These are phyloP conservation scores for Hypomesus transpacificus DNA, from an alignment of 2,113 vertebrate genomes.

Conservation along the genomic window DNA sequence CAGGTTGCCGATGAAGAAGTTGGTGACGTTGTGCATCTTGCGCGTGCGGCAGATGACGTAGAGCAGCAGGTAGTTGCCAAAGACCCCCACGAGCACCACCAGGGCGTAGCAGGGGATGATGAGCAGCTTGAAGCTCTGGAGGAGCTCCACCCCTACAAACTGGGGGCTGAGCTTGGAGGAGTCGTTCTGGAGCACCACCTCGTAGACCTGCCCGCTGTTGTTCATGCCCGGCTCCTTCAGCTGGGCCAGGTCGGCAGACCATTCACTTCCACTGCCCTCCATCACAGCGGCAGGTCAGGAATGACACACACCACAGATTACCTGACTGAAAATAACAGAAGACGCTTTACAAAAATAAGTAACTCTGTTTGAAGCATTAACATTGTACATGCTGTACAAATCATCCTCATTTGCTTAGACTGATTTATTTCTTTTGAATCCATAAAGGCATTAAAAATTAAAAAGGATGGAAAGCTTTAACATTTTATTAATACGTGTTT, in stretches of 20 bases:
- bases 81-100: conserved; percentile 77
- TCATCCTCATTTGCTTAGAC: too few relatives aligned
- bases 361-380: too few relatives aligned
- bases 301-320: neutral
- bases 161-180: conserved; percentile 71
- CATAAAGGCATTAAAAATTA: too few relatives aligned
- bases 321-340: neutral
- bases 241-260: conserved; percentile 43
- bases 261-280: conserved; percentile 63
- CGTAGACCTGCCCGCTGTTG: conserved; percentile 53
- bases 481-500: too few relatives aligned
- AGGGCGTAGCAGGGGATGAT: conserved; percentile 84
- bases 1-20: conserved; percentile 87
- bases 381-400: too few relatives aligned
- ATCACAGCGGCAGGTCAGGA: conserved; percentile 41
- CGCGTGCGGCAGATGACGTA: conserved; percentile 83
- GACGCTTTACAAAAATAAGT: neutral
- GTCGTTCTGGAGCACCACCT: conserved; percentile 68
- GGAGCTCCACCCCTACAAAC: conserved; percentile 79
- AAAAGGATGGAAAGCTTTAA: too few relatives aligned
- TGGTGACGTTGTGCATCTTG: conserved; percentile 89
- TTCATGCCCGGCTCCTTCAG: conserved; percentile 40
- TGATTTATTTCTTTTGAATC: too few relatives aligned
- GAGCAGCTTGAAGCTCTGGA: conserved; percentile 83
- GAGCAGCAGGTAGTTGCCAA: conserved; percentile 83